Evolutionary conservation across 2,113 vertebrate genomes (phyloP).

Genomic region (Ursus arctos): DNA sequence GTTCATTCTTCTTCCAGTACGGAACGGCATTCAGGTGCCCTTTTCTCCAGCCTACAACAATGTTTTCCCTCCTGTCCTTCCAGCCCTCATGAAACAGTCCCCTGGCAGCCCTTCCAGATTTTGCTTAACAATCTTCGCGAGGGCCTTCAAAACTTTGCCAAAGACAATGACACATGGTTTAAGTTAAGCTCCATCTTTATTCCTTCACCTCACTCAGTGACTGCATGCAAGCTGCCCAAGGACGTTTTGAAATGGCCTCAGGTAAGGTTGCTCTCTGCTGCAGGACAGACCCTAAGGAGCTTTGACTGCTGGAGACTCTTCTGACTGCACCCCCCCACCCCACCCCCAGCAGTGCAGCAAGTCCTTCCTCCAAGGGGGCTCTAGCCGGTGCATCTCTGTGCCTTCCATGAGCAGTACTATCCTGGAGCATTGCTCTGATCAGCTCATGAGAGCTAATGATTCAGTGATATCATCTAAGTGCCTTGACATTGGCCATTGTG

Average conservation of each 20-base stretch:
- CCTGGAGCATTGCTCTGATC: background rate
- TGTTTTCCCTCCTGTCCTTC: background rate
- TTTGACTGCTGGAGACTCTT: background rate
- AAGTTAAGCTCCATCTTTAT: background rate
- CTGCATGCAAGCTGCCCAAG: background rate
- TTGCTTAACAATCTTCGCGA: background rate
- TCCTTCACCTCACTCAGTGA: background rate
- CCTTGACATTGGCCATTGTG: background rate
- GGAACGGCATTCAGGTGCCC: background rate
- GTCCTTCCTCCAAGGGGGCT: background rate
- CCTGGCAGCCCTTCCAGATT: background rate
- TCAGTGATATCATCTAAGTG: background rate
- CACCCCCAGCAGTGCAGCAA: background rate
- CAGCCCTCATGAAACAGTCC: background rate
- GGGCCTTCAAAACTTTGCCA: background rate
- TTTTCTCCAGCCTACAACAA: background rate
- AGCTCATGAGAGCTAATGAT: background rate
- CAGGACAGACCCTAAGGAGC: background rate
- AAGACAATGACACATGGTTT: background rate
- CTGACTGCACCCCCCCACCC: background rate
- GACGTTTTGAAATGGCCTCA: background rate
- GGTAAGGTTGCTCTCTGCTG: background rate
- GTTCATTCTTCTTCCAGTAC: no score
- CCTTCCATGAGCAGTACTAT: background rate
- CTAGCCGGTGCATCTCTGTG: background rate